Base-by-base conservation (phyloP, 2,113 vertebrate genomes). In the Passer montanus region DNA sequence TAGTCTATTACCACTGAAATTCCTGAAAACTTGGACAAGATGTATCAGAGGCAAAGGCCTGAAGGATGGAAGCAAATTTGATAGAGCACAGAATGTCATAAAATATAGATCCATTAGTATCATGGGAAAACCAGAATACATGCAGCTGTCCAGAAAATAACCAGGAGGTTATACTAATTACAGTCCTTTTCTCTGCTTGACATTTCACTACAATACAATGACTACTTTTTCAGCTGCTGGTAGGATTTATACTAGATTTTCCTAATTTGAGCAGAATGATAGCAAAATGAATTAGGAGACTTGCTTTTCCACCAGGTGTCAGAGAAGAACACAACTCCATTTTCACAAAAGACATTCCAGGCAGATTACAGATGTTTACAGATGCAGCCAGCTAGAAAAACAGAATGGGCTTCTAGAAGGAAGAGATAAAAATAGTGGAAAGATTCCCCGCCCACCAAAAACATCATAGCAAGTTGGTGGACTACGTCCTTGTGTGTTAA, bases 371-470 rank as follows among this genome's bases (percentile, higher is more conserved):
- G 31, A 50, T 22, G 21, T 47, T 85, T 35, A 22, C 19, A 85
- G 23, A 39, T 76, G 13, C 18, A 85, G 24, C 11, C 23, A 87
- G 26, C 6, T 33, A 76, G 69, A 84, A 90, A 87, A 69, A 5
- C 13, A 68, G 33, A 52, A 79, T 23, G 10, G 5, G 9, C 21
- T 80, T 59, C 55, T 31, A 90, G 7, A 39, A 59, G 15, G 19
- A 82, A 69, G 5, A 44, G 5, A 88, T 8, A 5, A 17, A 70
- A 91, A 62, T 15, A 69, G 13, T 35, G 35, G 23, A 87, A 49
- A 15, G 31, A 87, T 60, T 53, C 5, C 3, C 2, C 8, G 24
- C 10, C 5, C 2, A 0, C 26, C 9, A 3, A 87, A 83, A 80
- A 23, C 16, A 60, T 23, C 16, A 56, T 5, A 20, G 16, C 27